phyloP scores from a whole-genome alignment of 2,113 vertebrate genomes.

The Oreochromis niloticus region DNA sequence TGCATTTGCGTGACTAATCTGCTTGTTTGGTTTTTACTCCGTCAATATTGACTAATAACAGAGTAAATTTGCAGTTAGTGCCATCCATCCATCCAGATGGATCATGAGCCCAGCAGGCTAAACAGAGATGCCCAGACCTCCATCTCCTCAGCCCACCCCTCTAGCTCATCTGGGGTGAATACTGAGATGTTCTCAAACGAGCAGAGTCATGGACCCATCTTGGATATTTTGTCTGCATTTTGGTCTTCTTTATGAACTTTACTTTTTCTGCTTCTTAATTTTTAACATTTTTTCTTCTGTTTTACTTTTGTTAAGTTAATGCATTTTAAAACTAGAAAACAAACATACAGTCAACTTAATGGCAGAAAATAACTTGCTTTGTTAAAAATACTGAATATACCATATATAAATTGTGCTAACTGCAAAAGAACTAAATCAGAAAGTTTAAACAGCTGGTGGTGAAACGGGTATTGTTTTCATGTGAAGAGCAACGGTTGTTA shows the following conservation, averaged over 20 bases:
- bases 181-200: neutral
- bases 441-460: neutral
- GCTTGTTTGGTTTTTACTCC: neutral
- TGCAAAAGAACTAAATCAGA: neutral
- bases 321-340: neutral
- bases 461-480: neutral
- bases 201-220: neutral
- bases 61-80: neutral
- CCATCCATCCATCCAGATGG: neutral
- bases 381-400: neutral
- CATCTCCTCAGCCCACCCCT: neutral
- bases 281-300: neutral
- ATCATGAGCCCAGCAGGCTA: neutral
- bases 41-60: neutral
- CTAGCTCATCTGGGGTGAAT: neutral
- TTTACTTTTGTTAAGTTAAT: neutral
- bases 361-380: neutral
- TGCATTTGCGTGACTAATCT: neutral
- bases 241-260: neutral
- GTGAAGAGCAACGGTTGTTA: conserved; percentile 20
- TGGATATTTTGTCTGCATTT: neutral
- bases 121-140: neutral
- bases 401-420: neutral
- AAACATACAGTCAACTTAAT: neutral
- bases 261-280: neutral